A percentile compares a stretch with the other conserved stretches of the same genome.
phyloP scores from a whole-genome alignment of 1,140 invertebrate species.

The Drosophila pseudoananassae region DNA sequence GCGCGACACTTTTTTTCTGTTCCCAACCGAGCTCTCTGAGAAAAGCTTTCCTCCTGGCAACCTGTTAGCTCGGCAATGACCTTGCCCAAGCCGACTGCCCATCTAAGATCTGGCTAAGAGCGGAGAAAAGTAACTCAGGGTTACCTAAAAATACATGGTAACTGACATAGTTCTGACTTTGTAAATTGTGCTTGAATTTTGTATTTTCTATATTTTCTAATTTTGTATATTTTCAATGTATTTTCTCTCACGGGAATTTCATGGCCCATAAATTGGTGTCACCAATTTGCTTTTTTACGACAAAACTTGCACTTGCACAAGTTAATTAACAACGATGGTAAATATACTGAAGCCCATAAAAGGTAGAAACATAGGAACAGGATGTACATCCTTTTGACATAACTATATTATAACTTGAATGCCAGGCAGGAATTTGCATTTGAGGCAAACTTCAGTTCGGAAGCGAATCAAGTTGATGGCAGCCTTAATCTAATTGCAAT shows the following conservation, averaged over 20 bases:
- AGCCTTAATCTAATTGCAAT: not conserved
- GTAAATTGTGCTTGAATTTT: no score
- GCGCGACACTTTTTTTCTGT: constrained; percentile 6
- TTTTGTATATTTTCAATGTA: no score
- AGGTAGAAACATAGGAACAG: not conserved
- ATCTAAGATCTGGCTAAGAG: not conserved
- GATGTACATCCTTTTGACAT: not conserved
- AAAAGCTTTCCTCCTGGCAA: constrained; percentile 28
- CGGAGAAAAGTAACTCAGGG: constrained; percentile 1
- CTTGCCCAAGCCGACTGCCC: constrained; percentile 6
- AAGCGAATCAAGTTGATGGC: not conserved
- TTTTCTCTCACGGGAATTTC: no score
- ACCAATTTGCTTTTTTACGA: no score
- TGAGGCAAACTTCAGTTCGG: not conserved
- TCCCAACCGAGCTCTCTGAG: not conserved
- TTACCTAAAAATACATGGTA: not conserved
- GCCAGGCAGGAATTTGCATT: not conserved
- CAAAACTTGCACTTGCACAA: constrained; percentile 3
- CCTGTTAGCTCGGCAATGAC: constrained; percentile 38
- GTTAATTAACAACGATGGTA: constrained; percentile 18
- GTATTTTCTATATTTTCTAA: no score
- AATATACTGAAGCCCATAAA: not conserved
- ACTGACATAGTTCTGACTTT: not conserved
- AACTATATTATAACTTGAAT: not conserved
- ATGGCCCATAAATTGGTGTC: no score